Base-by-base conservation (phyloP, 2,888 invertebrate genomes). In the Graphium colonna region DNA sequence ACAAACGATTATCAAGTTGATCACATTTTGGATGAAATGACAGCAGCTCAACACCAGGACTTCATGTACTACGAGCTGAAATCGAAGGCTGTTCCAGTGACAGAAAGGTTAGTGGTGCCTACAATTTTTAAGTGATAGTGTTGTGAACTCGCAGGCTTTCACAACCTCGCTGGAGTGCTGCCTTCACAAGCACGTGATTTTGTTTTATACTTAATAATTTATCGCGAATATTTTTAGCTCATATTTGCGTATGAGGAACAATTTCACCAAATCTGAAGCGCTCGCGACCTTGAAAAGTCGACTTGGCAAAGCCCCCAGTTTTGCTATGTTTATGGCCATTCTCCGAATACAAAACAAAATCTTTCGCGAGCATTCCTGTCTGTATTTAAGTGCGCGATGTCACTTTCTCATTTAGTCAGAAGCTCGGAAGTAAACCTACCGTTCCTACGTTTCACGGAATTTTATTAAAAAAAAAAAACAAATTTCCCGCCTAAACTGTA, bases 1-100 rank as follows among this genome's bases (percentile, higher is more conserved):
- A 82, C 88, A 60, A 91, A 91, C 69, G 91, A 91, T 75, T 87
- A 84, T 65, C 90, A 81, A 68, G 77, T 80, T 64, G 90, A 91
- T 67, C 86, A 86, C 69, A 86, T 86, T 60, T 82, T 91, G 64
- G 90, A 91, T 61, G 91, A 91, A 71, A 90, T 91, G 79, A 85
- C 90, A 41, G 77, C 91, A 17, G 84, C 90, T n/a, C 86, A 90
- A 67, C 84, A 83, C 60, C 91, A 91, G 73, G 92, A 92, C 64
- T 90, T 92, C 69, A 91, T 91, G 91, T 92, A 91, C 71, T 92
- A 92, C 77, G 92, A 92, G 72, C 77, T 92, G 56, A 92, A 92
- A 68, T 92, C 92, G 17, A 91, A 91, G 68, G 91, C 91, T 15
- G 91, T 91, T 31, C 90, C 91, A 60, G 75, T 85, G 60, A 91